Percentiles rank a stretch among this genome's conserved stretches.
Conservation (phyloP, 2,113 vertebrate genomes). For the Serilophus lunatus region DNA sequence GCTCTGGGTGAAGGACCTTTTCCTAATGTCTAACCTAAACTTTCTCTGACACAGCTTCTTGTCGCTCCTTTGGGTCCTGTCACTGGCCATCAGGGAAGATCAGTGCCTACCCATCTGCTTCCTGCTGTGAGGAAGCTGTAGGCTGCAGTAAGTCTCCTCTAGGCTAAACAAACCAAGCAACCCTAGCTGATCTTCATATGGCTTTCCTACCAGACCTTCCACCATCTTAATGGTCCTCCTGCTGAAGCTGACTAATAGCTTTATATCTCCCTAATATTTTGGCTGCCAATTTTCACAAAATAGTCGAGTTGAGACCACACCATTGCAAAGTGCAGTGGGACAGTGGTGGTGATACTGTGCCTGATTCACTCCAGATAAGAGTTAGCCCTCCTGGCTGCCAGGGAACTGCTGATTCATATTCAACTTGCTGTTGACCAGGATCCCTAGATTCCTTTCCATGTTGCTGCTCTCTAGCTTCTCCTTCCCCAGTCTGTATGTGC, state of each 20-base stretch:
- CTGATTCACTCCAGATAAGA: rapidly evolving
- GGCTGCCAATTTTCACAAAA: background rate
- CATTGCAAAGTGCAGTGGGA: rapidly evolving
- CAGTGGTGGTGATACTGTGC: rapidly evolving
- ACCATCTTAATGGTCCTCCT: background rate
- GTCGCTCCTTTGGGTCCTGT: background rate
- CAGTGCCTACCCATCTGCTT: background rate
- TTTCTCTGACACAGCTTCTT: background rate
- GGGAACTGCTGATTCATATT: background rate
- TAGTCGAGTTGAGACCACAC: background rate
- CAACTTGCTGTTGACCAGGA: background rate
- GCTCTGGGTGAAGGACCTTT: background rate
- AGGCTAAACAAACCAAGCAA: background rate
- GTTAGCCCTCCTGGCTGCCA: background rate
- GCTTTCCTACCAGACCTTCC: background rate
- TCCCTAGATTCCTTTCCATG: rapidly evolving
- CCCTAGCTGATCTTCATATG: background rate
- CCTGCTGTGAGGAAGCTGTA: background rate
- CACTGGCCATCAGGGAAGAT: background rate
- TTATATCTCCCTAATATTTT: background rate
- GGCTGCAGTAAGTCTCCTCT: background rate
- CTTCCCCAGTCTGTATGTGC: background rate
- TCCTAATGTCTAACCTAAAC: background rate
- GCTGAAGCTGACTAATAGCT: background rate
- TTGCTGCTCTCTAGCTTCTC: background rate